Conservation (phyloP, 2,888 invertebrate genomes). For the Peribatodes rhomboidaria region DNA sequence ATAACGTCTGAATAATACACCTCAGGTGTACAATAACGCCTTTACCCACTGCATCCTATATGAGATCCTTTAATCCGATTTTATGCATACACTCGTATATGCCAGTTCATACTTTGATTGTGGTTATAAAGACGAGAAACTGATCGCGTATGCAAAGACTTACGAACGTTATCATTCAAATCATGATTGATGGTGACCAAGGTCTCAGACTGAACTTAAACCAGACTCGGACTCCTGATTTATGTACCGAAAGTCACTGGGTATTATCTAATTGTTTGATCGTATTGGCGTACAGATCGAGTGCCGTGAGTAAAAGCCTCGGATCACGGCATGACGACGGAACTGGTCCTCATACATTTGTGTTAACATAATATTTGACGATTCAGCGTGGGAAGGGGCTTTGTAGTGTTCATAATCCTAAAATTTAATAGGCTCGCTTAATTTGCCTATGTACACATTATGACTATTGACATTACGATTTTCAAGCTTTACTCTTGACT, state of each 20-base stretch:
- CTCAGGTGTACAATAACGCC: conserved; percentile 56
- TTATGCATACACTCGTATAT: background rate
- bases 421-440: conserved; percentile 25
- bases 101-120: background rate
- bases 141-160: background rate
- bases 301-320: conserved; percentile 13
- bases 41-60: background rate
- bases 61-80: background rate
- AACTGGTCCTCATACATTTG: conserved; percentile 31
- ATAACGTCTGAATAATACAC: conserved; percentile 57
- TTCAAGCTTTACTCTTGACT: conserved; percentile 2
- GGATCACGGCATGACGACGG: conserved; percentile 44
- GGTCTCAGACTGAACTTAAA: background rate
- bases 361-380: conserved; percentile 37
- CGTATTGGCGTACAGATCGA: background rate
- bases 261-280: too few relatives aligned
- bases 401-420: conserved; percentile 26
- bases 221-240: background rate
- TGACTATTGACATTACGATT: conserved; percentile 15
- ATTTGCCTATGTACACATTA: conserved; percentile 21
- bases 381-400: conserved; percentile 15
- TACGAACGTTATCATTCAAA: background rate
- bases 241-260: too few relatives aligned
- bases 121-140: background rate
- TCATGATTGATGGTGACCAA: background rate